Conservation (phyloP, 2,797 vertebrate species). For the Falco columbarius region DNA sequence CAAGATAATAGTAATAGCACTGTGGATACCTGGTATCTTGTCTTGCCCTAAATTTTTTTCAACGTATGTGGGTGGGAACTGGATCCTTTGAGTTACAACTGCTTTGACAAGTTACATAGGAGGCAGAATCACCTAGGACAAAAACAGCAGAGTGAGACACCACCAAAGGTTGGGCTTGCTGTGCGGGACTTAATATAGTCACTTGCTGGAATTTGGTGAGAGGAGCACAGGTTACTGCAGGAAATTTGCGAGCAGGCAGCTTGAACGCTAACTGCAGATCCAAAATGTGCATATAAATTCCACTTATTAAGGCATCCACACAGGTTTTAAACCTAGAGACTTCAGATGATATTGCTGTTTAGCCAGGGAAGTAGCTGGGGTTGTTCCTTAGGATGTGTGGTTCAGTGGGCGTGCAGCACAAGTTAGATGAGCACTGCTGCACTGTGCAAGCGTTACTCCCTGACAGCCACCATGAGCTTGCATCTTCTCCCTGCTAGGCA, state of each 20-base stretch:
- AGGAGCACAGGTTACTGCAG: background rate
- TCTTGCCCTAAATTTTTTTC: conserved; percentile 46
- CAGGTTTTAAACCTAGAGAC: background rate
- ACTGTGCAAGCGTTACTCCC: background rate
- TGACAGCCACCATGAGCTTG: accelerated
- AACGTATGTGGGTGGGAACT: conserved; percentile 15
- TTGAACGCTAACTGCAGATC: accelerated
- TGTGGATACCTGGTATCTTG: conserved; percentile 55
- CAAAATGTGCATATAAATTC: background rate
- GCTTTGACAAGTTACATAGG: background rate
- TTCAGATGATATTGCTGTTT: background rate
- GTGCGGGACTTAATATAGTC: accelerated
- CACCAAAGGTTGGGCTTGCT: background rate
- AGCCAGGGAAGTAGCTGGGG: background rate
- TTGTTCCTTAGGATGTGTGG: background rate
- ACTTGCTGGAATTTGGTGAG: background rate
- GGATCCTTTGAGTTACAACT: background rate
- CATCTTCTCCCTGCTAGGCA: background rate
- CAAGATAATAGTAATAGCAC: conserved; percentile 72
- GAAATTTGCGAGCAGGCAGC: background rate
- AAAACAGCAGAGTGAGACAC: background rate
- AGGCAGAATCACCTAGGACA: background rate
- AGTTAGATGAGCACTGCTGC: background rate
- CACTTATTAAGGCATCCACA: background rate
- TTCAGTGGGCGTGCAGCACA: background rate